Base-by-base conservation (phyloP, 2,113 vertebrate species). In the Paramormyrops kingsleyae region DNA sequence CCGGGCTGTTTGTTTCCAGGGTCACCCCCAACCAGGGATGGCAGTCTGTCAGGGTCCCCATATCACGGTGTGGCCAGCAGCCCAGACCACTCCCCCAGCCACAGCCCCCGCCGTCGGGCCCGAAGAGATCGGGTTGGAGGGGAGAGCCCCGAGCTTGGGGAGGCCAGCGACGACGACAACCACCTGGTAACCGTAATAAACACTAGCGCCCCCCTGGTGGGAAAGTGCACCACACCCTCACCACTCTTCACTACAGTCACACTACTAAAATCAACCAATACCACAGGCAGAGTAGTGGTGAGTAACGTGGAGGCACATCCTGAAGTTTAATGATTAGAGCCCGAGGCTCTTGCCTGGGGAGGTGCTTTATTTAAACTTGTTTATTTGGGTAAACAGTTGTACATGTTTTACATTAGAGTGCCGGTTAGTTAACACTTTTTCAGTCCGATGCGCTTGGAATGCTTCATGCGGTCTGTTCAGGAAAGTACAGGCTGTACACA, bases 11-110 rank as follows among this genome's bases (percentile, higher is more conserved):
- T 13, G 39, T 83, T 21, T 88, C 50, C 21, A 96, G 96, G 93
- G 24, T 95, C 95, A 91, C 95, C 95, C 44, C 91, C 93, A 89
- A 91, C 89, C 88, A 93, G 94, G 91, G 95, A 95, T 90, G 94
- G 94, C 59, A 96, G 95, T 92, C 93, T 94, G 85, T 93, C 89
- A 50, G 95, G 93, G 83, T 96, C 95, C 42, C 93, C 91, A 1
- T 95, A 95, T 90, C 92, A 93, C 88, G 92, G 92, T 90, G 94
- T 94, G 27, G 90, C 91, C 92, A 95, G 95, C 94, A 96, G 95
- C 92, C 95, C 94, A 7, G 95, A 96, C 87, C 95, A 92, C 62
- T 96, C 95, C 84, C 94, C 94, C 53, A 94, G 93, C 80, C 94
- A 94, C 88, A 95, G 93, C 91, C 94, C 94, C 86, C 94, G 92